Evolutionary conservation across 2,113 vertebrate genomes (phyloP).

Genomic region (Gobius niger): DNA sequence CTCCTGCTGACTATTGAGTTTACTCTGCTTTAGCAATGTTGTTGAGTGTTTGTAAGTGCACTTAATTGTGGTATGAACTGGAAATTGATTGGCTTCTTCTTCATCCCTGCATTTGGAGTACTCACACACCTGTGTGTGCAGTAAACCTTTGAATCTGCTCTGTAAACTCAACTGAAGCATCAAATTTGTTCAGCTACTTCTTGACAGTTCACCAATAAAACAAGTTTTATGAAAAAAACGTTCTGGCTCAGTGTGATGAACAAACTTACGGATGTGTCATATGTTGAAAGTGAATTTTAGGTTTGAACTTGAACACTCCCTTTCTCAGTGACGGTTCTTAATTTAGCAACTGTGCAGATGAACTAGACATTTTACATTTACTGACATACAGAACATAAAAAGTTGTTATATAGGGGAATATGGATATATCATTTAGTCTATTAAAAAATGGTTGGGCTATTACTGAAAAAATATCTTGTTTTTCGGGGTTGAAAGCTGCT

Average conservation of each 20-base stretch:
- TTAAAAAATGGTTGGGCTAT: no score
- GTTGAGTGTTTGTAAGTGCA: conserved; percentile 59
- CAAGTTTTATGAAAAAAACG: not conserved
- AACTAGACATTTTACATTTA: no score
- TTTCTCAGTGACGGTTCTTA: not conserved
- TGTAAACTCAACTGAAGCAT: conserved; percentile 21
- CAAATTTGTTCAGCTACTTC: not conserved
- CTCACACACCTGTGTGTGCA: not conserved
- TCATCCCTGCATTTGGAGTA: conserved; percentile 15
- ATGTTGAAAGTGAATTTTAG: not conserved
- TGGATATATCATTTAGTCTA: no score
- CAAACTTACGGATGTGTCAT: not conserved
- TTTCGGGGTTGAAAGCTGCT: no score
- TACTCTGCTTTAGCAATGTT: not conserved
- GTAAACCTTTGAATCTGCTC: not conserved
- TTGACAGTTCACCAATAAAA: not conserved
- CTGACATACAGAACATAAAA: no score
- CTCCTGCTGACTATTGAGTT: not conserved
- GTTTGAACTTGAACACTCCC: not conserved
- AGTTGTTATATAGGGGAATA: no score
- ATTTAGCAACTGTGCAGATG: no score
- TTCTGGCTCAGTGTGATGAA: not conserved
- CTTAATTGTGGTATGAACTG: conserved; percentile 45
- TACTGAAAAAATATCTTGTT: no score
- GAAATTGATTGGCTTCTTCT: conserved; percentile 36